Evolutionary conservation across 2,113 vertebrate genomes (phyloP), one percentile per base, ranked within the genome.

Genomic region (Silurus asotus): DNA sequence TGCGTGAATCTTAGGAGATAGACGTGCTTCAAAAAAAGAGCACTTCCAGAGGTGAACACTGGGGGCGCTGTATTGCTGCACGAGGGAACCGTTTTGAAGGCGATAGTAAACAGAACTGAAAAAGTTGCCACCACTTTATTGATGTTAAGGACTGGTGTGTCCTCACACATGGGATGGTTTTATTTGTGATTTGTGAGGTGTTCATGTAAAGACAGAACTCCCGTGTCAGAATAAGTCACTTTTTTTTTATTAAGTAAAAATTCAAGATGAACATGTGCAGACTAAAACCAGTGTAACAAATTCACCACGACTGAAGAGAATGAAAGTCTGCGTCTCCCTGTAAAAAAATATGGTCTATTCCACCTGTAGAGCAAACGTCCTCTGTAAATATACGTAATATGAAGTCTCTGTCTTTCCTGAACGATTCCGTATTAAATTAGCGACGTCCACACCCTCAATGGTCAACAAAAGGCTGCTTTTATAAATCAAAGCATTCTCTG

Each of bases 211-310:
- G 28, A 72, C 55, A 62, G 17, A 11, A 67, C 55, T 6, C 13
- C 20, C 70, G 48, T 74, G 59, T 28, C 77, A 87, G 70, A 86
- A 85, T 78, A 88, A 84, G 84, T 87, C 77, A 79, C 77, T 88
- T 93, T 94, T 37, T 37, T 94, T 94, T 96, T 94, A 93, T 90
- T 92, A 93, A 96, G 97, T 98, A 98, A 97, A 99, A 99, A 97
- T 96, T 94, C 94, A 93, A 95, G 93, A 90, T 95, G 94, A 93
- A 96, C 94, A 97, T 96, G 95, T 98, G 98, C 97, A 98, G 97
- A 99, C 97, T 97, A 96, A 94, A 98, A 97, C 96, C 97, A 98
- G 96, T 98, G 96, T 97, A 87, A 87, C 88, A 83, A 84, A 82
- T 70, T 87, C 84, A 89, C 86, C 88, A 89, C 79, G 61, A 89